These are phyloP conservation scores for Iselma pallidipennis DNA, from an alignment of 2,888 invertebrate genomes.

Conservation along the genomic window DNA sequence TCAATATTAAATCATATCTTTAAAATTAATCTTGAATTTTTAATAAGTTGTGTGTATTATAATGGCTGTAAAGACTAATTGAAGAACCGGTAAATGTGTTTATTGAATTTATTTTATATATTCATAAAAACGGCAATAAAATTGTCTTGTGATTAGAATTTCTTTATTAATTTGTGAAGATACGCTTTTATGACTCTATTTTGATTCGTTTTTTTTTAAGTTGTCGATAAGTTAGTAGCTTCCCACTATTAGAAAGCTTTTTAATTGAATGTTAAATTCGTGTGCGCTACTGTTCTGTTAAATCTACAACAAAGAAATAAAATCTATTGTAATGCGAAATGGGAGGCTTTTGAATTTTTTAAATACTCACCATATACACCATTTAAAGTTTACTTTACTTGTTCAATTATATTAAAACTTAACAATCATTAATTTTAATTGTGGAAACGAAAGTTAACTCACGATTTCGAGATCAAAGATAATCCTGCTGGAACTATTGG, in stretches of 20 bases:
- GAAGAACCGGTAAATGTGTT: neutral
- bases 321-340: conserved; percentile 6
- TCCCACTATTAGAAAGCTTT: neutral
- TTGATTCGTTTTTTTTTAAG: neutral
- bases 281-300: conserved; percentile 8
- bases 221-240: neutral
- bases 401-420: conserved; percentile 26
- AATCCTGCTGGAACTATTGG: conserved; percentile 27
- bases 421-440: conserved; percentile 39
- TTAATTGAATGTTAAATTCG: conserved; percentile 16
- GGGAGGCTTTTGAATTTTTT: conserved; percentile 11
- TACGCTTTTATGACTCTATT: no score
- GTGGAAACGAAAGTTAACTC: conserved; percentile 38
- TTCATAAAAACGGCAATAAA: no score
- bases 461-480: conserved; percentile 34
- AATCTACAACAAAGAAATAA: neutral
- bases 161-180: no score
- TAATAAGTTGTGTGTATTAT: neutral
- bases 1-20: neutral
- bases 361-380: no score
- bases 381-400: conserved; percentile 16
- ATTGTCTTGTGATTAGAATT: no score
- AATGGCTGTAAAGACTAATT: neutral
- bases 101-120: neutral
- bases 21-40: neutral